Conservation (phyloP, 2,797 vertebrate genomes). For the Betta splendens region DNA sequence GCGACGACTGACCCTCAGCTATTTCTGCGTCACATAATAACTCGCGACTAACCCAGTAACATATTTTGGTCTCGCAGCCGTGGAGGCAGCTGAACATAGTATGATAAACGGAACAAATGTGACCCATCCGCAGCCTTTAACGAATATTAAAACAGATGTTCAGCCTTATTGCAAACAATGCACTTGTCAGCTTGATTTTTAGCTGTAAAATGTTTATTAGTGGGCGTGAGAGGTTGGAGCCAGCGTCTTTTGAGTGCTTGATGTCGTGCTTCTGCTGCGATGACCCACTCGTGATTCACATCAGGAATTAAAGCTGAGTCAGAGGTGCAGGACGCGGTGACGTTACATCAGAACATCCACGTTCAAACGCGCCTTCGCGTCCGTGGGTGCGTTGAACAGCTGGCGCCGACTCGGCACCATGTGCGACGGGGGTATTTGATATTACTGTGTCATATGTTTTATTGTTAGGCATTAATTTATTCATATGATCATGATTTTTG, state of each 20-base stretch:
- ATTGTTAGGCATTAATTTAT: slow-evolving; percentile 34
- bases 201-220: neutral
- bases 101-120: neutral
- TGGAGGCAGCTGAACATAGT: neutral
- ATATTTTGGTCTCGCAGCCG: slow-evolving; percentile 30
- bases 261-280: slow-evolving; percentile 14
- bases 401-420: slow-evolving; percentile 33
- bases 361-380: slow-evolving; percentile 28
- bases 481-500: slow-evolving; percentile 33
- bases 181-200: neutral
- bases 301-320: slow-evolving; percentile 23
- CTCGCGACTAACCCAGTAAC: slow-evolving; percentile 32
- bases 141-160: slow-evolving; percentile 21
- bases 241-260: slow-evolving; percentile 15
- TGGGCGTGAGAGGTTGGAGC: slow-evolving; percentile 14
- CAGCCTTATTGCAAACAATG: slow-evolving; percentile 1
- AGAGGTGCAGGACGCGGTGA: slow-evolving; percentile 11
- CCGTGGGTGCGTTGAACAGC: slow-evolving; percentile 30
- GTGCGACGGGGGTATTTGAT: slow-evolving; percentile 34
- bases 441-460: slow-evolving; percentile 32
- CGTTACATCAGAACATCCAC: slow-evolving; percentile 25
- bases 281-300: slow-evolving; percentile 18
- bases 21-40: slow-evolving; percentile 35
- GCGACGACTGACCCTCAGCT: slow-evolving; percentile 35
- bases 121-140: neutral